phyloP scores from a whole-genome alignment of 2,113 vertebrate species.

The Toxotes jaculatrix region DNA sequence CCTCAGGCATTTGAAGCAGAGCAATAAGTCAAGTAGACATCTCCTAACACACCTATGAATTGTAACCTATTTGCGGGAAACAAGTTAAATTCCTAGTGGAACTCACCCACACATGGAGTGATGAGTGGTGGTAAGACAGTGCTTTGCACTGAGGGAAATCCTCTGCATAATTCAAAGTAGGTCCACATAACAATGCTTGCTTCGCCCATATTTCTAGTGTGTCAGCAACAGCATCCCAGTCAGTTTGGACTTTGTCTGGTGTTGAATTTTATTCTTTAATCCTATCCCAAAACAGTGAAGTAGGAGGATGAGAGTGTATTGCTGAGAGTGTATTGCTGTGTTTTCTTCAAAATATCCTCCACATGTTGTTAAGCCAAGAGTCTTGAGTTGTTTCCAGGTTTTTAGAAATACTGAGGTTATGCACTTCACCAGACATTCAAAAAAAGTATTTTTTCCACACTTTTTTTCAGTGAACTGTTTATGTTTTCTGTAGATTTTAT shows the following conservation, averaged over 20 bases:
- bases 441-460: background rate
- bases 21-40: conserved; percentile 69
- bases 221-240: conserved; percentile 40
- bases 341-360: background rate
- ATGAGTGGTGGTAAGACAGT: conserved; percentile 50
- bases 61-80: conserved; percentile 68
- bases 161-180: conserved; percentile 42
- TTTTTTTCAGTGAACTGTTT: background rate
- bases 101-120: conserved; percentile 52
- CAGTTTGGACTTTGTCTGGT: conserved; percentile 3
- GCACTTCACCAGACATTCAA: background rate
- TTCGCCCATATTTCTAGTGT: conserved; percentile 12
- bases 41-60: conserved; percentile 60
- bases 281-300: background rate
- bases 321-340: background rate
- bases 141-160: conserved; percentile 38
- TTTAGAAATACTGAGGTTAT: background rate
- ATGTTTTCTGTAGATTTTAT: background rate
- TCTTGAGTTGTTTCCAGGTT: background rate
- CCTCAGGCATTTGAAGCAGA: conserved; percentile 60
- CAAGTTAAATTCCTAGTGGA: conserved; percentile 55
- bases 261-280: conserved; percentile 23
- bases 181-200: conserved; percentile 25
- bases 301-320: background rate
- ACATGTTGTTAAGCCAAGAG: background rate